phyloP scores from a whole-genome alignment of 2,888 invertebrate genomes.

The Perdita meconis region DNA sequence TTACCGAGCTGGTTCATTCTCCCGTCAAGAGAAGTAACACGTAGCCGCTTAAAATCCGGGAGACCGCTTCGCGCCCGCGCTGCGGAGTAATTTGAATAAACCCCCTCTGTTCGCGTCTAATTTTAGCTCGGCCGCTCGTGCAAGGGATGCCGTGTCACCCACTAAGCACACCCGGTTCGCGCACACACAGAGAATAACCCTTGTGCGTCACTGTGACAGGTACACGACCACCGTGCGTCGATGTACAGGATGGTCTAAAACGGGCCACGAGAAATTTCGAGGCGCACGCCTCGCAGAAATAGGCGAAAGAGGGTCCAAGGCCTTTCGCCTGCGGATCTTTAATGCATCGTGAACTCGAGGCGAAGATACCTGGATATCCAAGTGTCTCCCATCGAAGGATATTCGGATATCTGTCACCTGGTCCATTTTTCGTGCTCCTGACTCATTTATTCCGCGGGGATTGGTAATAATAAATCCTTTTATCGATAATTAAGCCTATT shows the following conservation, averaged over 20 bases:
- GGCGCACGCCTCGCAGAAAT: background rate
- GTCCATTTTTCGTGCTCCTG: too few species aligned
- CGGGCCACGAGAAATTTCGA: background rate
- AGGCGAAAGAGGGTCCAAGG: too few species aligned
- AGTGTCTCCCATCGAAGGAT: too few species aligned
- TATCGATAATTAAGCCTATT: background rate
- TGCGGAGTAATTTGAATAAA: constrained; percentile 77
- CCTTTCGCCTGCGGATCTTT: too few species aligned
- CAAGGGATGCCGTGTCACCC: constrained; percentile 55
- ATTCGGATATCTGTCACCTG: too few species aligned
- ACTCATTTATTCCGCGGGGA: too few species aligned
- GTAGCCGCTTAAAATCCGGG: constrained; percentile 63
- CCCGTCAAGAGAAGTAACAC: constrained; percentile 41
- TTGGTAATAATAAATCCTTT: background rate
- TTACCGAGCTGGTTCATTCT: constrained; percentile 40
- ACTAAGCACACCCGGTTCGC: constrained; percentile 16
- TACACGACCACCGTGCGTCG: background rate
- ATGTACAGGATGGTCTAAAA: background rate
- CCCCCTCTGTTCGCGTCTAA: constrained; percentile 71
- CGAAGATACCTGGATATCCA: too few species aligned
- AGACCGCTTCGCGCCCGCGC: constrained; percentile 65
- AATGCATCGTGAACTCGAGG: too few species aligned
- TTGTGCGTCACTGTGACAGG: constrained; percentile 19
- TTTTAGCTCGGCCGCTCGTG: constrained; percentile 62
- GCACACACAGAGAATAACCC: constrained; percentile 14